Conservation (phyloP, 1,140 invertebrate genomes). For the Ostrea edulis region DNA sequence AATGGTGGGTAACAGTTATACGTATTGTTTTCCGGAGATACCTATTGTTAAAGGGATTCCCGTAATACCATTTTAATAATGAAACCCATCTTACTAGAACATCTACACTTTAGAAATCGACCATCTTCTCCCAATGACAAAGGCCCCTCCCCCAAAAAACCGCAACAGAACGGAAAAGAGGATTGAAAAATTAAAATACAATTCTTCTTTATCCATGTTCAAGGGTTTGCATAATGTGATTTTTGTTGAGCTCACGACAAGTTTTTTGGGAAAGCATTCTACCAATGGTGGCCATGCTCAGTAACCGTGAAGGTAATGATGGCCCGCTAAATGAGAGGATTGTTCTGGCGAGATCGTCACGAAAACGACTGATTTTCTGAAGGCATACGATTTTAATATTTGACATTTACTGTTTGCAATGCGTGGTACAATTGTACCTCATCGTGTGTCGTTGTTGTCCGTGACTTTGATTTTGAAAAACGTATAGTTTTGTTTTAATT, state of each 20-base stretch:
- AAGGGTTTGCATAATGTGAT: conserved; percentile 8
- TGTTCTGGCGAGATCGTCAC: background rate
- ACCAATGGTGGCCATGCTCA: background rate
- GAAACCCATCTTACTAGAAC: background rate
- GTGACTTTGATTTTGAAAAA: background rate
- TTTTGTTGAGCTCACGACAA: background rate
- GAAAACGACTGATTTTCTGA: background rate
- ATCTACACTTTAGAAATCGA: background rate
- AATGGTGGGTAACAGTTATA: background rate
- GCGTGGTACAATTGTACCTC: background rate
- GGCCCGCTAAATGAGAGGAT: background rate
- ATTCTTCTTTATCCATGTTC: conserved; percentile 14
- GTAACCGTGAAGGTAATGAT: background rate
- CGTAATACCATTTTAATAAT: background rate
- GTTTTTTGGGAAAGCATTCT: background rate
- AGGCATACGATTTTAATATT: background rate
- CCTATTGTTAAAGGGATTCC: background rate
- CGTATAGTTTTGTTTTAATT: background rate
- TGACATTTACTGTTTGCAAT: conserved; percentile 21
- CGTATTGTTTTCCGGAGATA: background rate
- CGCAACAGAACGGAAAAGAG: conserved; percentile 1
- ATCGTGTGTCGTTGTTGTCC: background rate
- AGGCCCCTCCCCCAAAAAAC: conserved; percentile 17
- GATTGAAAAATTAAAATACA: background rate
- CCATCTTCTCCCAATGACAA: background rate